A percentile compares a stretch with the other conserved stretches of the same genome.
Conservation (phyloP, 2,888 invertebrate species). For the Cheilosia vulpina region DNA sequence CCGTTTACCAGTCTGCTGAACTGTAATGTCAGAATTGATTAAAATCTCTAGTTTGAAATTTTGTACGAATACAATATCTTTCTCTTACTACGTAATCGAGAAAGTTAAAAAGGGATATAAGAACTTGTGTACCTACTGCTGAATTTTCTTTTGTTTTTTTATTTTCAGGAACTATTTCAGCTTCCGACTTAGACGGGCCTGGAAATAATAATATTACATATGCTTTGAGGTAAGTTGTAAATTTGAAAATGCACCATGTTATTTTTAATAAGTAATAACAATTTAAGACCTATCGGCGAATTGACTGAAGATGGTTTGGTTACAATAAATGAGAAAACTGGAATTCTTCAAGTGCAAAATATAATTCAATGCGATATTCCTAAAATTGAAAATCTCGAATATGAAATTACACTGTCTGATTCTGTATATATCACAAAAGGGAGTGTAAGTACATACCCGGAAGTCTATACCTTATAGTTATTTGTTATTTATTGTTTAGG, state of each 20-base stretch:
- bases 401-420: slow-evolving; percentile 85
- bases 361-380: slow-evolving; percentile 86
- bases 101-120: no score
- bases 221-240: slow-evolving; percentile 83
- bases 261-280: neutral
- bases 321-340: slow-evolving; percentile 84
- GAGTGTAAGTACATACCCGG: slow-evolving; percentile 80
- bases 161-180: slow-evolving; percentile 83
- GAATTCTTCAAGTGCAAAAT: slow-evolving; percentile 84
- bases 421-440: slow-evolving; percentile 80
- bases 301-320: slow-evolving; percentile 84
- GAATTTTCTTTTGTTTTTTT: no score
- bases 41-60: no score
- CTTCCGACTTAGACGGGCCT: slow-evolving; percentile 87
- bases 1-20: no score
- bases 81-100: no score
- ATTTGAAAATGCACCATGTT: neutral
- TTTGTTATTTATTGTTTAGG: slow-evolving; percentile 81
- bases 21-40: no score
- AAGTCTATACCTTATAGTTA: slow-evolving; percentile 8
- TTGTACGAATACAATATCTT: no score
- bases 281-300: slow-evolving; percentile 62
- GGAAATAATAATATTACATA: slow-evolving; percentile 86
- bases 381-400: slow-evolving; percentile 84
- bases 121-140: no score